Conservation (phyloP, 2,113 vertebrate species). For the Dicaeum eximium region DNA sequence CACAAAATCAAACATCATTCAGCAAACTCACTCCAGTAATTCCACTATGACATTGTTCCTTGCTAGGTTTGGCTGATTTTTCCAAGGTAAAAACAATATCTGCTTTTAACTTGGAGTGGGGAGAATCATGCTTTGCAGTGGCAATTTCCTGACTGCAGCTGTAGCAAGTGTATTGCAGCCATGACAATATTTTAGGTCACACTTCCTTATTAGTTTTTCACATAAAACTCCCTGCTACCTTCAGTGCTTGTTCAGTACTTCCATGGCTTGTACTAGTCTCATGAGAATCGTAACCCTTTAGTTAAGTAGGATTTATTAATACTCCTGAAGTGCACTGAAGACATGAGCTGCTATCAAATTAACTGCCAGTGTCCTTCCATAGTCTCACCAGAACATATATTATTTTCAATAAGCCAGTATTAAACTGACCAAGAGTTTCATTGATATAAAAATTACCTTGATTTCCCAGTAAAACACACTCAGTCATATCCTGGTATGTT, state of each 20-base stretch:
- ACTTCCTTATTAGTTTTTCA: not conserved
- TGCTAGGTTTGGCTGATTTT: not conserved
- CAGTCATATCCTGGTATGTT: not conserved
- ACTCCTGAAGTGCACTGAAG: not conserved
- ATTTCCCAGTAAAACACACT: not conserved
- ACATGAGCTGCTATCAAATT: not conserved
- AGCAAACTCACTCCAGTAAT: not conserved
- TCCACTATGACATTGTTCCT: not conserved
- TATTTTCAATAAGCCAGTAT: not conserved
- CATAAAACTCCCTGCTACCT: not conserved
- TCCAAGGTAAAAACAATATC: not conserved
- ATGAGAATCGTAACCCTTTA: not conserved
- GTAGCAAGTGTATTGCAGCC: not conserved
- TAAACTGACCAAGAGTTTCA: not conserved
- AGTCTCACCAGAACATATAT: not conserved
- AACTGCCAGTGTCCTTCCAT: not conserved
- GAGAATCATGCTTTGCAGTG: not conserved
- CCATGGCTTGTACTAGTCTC: not conserved
- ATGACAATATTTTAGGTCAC: not conserved
- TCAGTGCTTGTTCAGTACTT: not conserved
- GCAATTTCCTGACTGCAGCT: not conserved
- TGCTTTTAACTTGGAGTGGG: not conserved
- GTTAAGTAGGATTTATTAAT: not conserved
- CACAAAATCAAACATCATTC: constrained; percentile 6
- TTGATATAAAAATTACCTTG: not conserved